A percentile compares a stretch with the other conserved stretches of the same genome.
These are phyloP conservation scores for Mesodorylaimus sp. DNA, from an alignment of 2,888 invertebrate genomes.

Conservation along the genomic window DNA sequence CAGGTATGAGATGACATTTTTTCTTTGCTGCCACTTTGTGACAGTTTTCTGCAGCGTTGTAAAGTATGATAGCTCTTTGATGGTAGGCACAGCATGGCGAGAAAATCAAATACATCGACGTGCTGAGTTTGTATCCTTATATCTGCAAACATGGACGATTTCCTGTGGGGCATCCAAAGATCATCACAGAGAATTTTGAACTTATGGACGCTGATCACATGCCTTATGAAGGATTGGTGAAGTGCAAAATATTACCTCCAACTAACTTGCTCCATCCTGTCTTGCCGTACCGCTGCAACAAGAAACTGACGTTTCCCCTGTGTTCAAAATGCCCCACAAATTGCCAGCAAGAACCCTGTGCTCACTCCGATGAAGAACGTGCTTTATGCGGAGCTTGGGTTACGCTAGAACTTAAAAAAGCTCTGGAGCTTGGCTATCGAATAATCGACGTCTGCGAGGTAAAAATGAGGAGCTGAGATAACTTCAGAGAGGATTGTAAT, in stretches of 20 bases:
- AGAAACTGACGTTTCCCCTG: conserved; percentile 10
- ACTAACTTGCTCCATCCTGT: background rate
- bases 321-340: conserved; percentile 17
- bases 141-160: conserved; percentile 16
- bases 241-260: background rate
- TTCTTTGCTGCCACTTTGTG: no score
- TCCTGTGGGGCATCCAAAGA: conserved; percentile 17
- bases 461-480: no score
- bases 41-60: no score
- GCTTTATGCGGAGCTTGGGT: conserved; percentile 20
- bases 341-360: no score
- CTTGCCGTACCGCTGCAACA: background rate
- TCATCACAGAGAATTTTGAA: conserved; percentile 17
- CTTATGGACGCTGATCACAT: conserved; percentile 5
- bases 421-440: conserved; percentile 18
- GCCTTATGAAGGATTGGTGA: background rate
- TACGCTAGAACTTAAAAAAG: conserved; percentile 19
- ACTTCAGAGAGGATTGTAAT: no score
- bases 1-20: no score
- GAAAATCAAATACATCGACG: conserved; percentile 16
- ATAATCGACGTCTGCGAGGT: no score
- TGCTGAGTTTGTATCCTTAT: conserved; percentile 17
- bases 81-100: no score
- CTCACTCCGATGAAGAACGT: conserved; percentile 16
- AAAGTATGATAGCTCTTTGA: no score